These are phyloP conservation scores for Halesus radiatus DNA, from an alignment of 1,140 invertebrate genomes.

Conservation along the genomic window DNA sequence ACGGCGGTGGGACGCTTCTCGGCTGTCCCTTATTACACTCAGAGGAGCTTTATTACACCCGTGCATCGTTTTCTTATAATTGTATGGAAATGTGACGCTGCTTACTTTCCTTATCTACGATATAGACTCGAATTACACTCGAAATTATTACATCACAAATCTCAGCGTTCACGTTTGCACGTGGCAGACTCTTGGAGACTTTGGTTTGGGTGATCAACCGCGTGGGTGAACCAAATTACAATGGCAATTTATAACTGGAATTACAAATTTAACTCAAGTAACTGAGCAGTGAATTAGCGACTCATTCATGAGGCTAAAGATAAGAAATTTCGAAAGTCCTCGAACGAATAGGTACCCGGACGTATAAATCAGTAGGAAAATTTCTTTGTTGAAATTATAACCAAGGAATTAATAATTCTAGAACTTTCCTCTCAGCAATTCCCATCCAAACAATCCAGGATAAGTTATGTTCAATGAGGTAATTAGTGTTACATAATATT, in stretches of 20 bases:
- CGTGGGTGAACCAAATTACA: too few species aligned
- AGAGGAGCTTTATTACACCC: conserved; percentile 1
- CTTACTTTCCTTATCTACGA: background rate
- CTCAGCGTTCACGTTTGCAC: too few species aligned
- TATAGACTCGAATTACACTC: background rate
- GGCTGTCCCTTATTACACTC: background rate
- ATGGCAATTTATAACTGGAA: too few species aligned
- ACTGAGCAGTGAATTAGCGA: too few species aligned
- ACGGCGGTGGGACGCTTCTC: background rate
- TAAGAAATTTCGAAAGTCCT: background rate
- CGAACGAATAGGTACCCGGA: background rate
- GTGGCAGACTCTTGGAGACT: too few species aligned
- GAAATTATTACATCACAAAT: too few species aligned
- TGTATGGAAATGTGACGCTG: background rate
- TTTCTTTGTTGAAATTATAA: background rate
- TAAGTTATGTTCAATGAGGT: background rate
- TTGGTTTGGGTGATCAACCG: too few species aligned
- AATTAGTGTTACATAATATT: conserved; percentile 1
- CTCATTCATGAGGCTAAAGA: background rate
- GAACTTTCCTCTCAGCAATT: background rate
- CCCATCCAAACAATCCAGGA: too few species aligned
- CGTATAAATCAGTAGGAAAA: background rate
- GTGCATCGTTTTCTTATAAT: conserved; percentile 3
- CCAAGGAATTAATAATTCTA: background rate
- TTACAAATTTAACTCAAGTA: background rate